Base-by-base conservation (phyloP, 2,113 vertebrate species). In the Tricholaema leucomelas region DNA sequence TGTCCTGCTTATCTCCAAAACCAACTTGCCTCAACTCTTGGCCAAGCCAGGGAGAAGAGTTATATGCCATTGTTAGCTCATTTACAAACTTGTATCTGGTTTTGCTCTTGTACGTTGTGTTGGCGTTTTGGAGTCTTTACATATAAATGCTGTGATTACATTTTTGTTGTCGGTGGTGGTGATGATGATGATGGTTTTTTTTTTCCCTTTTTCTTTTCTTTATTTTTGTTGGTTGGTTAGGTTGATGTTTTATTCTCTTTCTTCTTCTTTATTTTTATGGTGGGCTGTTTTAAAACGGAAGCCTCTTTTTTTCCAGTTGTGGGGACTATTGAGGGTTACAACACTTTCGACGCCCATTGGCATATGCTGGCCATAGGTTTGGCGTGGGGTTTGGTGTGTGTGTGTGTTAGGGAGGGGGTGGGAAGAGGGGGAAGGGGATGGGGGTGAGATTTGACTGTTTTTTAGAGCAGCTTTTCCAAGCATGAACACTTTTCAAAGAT, bases 31-130 rank as follows among this genome's bases (percentile, higher is more conserved):
- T 97, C 95, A 94, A 91, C 96, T 95, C 93, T 89, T 94, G 95
- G 83, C 55, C 65, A 92, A 81, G 87, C 75, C 65, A 65, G 97
- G 96, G 92, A 91, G 92, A 94, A 88, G 94, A 96, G 91, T 94
- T 94, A 76, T 75, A 95, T 89, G 88, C 94, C 95, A 96, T 96
- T 95, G 79, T 94, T 94, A 91, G 82, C 95, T 93, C 50, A 92
- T 95, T 96, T 94, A 79, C 83, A 88, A 88, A 88, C 95, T 95
- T 89, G 82, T 92, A 95, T 95, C 95, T 96, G 46, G 77, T 97
- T 97, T 97, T 93, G 81, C 97, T 97, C 96, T 94, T 98, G 97
- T 98, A 98, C 93, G 92, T 97, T 97, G 97, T 80, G 95, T 96
- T 96, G 97, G 96, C 91, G 75, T 96, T 96, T 95, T 96, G 95